Evolutionary conservation across 2,797 vertebrate genomes (phyloP), one percentile per base, ranked within the genome.

Genomic region (Clarias laeviceps): DNA sequence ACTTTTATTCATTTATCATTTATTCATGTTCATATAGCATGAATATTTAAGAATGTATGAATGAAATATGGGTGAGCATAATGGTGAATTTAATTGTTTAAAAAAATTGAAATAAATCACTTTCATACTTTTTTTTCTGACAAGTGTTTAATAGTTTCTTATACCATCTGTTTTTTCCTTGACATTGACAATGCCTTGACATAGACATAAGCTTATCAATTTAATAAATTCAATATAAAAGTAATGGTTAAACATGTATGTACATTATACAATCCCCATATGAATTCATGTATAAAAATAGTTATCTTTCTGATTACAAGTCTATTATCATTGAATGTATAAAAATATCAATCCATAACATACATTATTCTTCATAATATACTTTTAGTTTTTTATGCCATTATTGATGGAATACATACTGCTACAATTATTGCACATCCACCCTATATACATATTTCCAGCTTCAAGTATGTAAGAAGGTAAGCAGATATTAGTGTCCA

Each of bases 381-480:
- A 40, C 74, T 80, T 59, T 45, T 65, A 68, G 54, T 73, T 82
- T 85, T 83, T 61, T 56, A 83, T 80, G 54, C 87, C 27, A 69
- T 73, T 59, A 65, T 66, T 84, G 70, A 84, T 79, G 64, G 73
- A 80, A 79, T 88, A 86, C 76, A 82, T 50, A 74, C 24, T 74
- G 61, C 64, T 88, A 81, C 40, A 82, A 66, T 37, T 90, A 90
- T 90, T 90, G 90, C 90, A 90, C 90, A 37, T 45, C 82, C 85
- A 78, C 86, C 74, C 20, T 61, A 34, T 86, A 84, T 83, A 87
- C 61, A 82, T 68, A 88, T 45, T 82, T 87, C 82, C 32, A 77
- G 79, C 77, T 88, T 90, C 88, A 89, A 90, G 90, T 90, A 88
- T 84, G 59, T 68, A n/a, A 83, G 82, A 84, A 80, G 81, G 74